Conservation (phyloP, 2,113 vertebrate genomes). For the Heterochromis multidens region DNA sequence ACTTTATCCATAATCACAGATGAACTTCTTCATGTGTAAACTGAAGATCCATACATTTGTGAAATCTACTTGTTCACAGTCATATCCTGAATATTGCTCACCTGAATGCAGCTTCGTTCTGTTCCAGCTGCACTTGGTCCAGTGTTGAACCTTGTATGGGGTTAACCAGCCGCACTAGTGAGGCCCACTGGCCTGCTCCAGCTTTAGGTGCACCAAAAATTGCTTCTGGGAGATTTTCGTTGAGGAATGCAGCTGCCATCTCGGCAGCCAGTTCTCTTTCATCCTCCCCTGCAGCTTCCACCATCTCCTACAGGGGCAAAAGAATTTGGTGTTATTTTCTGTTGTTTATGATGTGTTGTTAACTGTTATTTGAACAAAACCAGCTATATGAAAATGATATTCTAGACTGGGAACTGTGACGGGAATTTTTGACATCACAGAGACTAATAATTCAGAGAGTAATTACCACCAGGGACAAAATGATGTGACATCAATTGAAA, state of each 20-base stretch:
- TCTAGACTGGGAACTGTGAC: not conserved
- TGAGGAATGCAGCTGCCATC: constrained; percentile 98
- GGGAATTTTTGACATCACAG: not conserved
- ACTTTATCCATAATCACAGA: not conserved
- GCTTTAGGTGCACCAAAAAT: constrained; percentile 97
- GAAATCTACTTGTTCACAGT: not conserved
- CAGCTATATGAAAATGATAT: not conserved
- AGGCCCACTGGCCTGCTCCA: constrained; percentile 96
- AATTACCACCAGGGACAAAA: not conserved
- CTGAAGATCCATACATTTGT: not conserved
- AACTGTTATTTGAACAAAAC: not conserved
- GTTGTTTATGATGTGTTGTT: not conserved
- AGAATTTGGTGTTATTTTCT: not conserved
- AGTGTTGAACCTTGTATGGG: constrained; percentile 93
- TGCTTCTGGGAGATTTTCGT: constrained; percentile 94
- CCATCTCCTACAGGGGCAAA: constrained; percentile 87
- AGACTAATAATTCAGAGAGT: not conserved
- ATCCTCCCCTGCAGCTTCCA: constrained; percentile 96
- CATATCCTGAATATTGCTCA: constrained; percentile 51
- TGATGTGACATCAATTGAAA: not conserved
- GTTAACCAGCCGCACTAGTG: constrained; percentile 92
- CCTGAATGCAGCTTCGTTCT: constrained; percentile 99
- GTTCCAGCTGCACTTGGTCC: constrained; percentile 94
- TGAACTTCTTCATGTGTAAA: not conserved
- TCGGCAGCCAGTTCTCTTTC: constrained; percentile 95